Percentiles rank a stretch among this genome's conserved stretches.
Evolutionary conservation across 2,113 vertebrate genomes (phyloP).

Genomic region (Rhinogobius similis): DNA sequence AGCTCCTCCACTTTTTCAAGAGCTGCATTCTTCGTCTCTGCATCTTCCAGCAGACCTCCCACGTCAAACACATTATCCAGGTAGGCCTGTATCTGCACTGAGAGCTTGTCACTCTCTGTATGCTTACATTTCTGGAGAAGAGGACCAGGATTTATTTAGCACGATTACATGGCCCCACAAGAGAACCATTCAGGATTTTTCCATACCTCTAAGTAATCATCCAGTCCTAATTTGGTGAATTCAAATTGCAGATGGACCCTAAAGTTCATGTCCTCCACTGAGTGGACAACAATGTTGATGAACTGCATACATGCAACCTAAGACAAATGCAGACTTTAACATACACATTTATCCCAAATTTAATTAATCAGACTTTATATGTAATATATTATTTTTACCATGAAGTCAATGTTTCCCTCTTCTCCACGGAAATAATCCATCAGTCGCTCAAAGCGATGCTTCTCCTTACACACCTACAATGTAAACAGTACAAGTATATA

Average conservation of each 20-base stretch:
- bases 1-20: slow-evolving; percentile 98
- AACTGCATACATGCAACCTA: slow-evolving; percentile 99
- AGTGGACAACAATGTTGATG: slow-evolving; percentile 98
- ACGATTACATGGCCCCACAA: not conserved
- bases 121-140: slow-evolving; percentile 88
- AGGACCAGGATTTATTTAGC: not conserved
- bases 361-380: too few relatives aligned
- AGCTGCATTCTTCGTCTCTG: slow-evolving; percentile 96
- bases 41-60: slow-evolving; percentile 94
- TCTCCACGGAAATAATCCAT: slow-evolving; percentile 97
- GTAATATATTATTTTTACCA: slow-evolving; percentile 77
- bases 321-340: not conserved
- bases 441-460: slow-evolving; percentile 94
- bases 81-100: slow-evolving; percentile 98
- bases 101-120: slow-evolving; percentile 96
- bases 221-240: slow-evolving; percentile 94
- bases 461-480: slow-evolving; percentile 92
- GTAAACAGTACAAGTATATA: not conserved
- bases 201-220: slow-evolving; percentile 91
- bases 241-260: slow-evolving; percentile 95
- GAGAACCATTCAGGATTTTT: accelerated
- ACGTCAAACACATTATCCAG: slow-evolving; percentile 97
- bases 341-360: not conserved
- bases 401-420: slow-evolving; percentile 97
- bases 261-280: slow-evolving; percentile 99